phyloP scores from a whole-genome alignment of 2,888 invertebrate genomes.

The Microplitis manilae region DNA sequence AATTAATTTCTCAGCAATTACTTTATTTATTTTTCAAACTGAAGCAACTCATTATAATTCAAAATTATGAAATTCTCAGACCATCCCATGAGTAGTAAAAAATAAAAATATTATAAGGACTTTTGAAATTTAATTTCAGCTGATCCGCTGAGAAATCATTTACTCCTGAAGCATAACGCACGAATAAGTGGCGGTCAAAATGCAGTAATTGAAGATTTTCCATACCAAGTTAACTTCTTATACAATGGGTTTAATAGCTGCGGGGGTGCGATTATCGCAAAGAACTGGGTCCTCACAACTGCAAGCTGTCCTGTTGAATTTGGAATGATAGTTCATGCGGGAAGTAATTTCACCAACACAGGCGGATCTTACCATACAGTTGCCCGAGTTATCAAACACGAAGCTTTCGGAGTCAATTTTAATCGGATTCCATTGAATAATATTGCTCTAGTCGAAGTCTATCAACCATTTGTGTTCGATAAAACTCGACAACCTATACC shows the following conservation, averaged over 20 bases:
- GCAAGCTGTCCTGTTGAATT: conserved; percentile 72
- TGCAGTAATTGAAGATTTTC: conserved; percentile 71
- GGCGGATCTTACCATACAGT: conserved; percentile 74
- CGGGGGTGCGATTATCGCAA: conserved; percentile 74
- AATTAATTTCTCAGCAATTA: no score
- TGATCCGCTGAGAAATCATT: neutral
- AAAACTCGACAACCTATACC: conserved; percentile 15
- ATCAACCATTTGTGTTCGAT: conserved; percentile 50
- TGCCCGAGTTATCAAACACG: conserved; percentile 72
- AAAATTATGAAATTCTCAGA: no score
- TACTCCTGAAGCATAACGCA: neutral
- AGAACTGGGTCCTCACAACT: conserved; percentile 74
- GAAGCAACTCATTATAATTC: no score
- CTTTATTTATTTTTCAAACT: no score
- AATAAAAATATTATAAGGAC: neutral
- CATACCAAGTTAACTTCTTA: conserved; percentile 72
- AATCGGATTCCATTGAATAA: conserved; percentile 71
- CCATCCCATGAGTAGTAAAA: no score
- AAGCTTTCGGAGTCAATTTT: conserved; percentile 69
- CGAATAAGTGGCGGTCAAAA: conserved; percentile 73
- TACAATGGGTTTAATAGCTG: conserved; percentile 72
- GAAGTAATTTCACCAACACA: conserved; percentile 71
- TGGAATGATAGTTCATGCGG: conserved; percentile 70
- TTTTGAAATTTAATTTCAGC: neutral
- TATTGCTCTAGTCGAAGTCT: conserved; percentile 74